Conservation (phyloP, 2,113 vertebrate species). For the Peromyscus maniculatus region DNA sequence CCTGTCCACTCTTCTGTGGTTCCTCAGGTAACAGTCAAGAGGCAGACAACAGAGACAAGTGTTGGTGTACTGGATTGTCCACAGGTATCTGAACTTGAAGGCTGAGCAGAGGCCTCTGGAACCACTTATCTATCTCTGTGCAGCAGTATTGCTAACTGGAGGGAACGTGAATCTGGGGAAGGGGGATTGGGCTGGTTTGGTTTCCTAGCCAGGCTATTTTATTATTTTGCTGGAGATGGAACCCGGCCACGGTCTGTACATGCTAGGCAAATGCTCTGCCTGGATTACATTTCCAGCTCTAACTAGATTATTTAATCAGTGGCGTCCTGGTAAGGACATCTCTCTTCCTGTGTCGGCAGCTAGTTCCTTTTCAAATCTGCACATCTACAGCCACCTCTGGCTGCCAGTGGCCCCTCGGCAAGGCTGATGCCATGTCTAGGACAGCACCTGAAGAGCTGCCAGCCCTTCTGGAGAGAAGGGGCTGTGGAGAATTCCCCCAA, state of each 20-base stretch:
- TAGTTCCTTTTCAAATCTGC: not conserved
- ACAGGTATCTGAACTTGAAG: not conserved
- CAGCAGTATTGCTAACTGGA: too few species aligned
- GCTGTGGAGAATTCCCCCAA: too few species aligned
- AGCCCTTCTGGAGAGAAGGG: not conserved
- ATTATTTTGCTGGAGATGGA: not conserved
- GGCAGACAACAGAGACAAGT: not conserved
- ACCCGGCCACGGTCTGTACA: too few species aligned
- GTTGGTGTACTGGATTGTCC: not conserved
- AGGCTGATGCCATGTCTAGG: not conserved
- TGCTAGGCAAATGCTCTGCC: not conserved
- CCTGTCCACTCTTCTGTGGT: not conserved
- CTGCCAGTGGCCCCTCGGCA: not conserved
- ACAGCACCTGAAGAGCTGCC: not conserved
- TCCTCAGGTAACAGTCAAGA: not conserved
- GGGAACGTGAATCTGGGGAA: not conserved
- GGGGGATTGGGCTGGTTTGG: not conserved
- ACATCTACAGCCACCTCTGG: not conserved
- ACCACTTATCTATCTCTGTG: fast-evolving
- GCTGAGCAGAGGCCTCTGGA: not conserved
- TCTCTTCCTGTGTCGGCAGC: not conserved
- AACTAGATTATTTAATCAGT: not conserved
- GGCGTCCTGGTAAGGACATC: not conserved
- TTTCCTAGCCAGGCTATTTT: not conserved
- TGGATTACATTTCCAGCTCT: not conserved